Evolutionary conservation across 1,140 invertebrate genomes (phyloP).

Genomic region (Camponotus pennsylvanicus): DNA sequence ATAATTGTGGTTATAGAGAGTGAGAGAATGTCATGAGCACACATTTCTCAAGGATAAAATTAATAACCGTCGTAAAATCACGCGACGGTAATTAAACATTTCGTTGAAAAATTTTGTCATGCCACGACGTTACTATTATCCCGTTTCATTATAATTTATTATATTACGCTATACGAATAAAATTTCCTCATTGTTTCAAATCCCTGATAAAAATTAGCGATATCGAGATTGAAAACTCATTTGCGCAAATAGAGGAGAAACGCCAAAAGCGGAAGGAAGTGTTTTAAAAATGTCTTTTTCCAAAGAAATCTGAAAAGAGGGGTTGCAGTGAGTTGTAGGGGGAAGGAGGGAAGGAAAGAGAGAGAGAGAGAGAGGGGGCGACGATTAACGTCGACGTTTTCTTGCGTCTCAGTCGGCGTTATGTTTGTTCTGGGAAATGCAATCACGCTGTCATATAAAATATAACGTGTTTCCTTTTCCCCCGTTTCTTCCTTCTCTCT

Average conservation of each 20-base stretch:
- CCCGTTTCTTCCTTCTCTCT: constrained; percentile 38
- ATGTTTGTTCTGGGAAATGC: constrained; percentile 83
- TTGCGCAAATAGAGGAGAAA: neutral
- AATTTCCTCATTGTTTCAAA: neutral
- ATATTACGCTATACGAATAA: neutral
- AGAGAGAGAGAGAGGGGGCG: constrained; percentile 16
- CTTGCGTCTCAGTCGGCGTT: constrained; percentile 71
- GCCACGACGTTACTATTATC: neutral
- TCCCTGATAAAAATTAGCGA: neutral
- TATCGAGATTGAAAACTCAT: neutral
- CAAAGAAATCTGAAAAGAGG: constrained; percentile 52
- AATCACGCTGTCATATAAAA: constrained; percentile 81
- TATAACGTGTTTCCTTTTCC: constrained; percentile 78
- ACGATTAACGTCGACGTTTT: constrained; percentile 77
- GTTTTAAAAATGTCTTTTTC: constrained; percentile 43
- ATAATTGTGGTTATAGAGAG: neutral
- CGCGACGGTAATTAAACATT: constrained; percentile 40
- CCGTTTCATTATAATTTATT: constrained; percentile 17
- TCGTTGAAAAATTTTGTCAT: constrained; percentile 27
- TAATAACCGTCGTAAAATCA: constrained; percentile 39
- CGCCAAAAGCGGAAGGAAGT: constrained; percentile 1
- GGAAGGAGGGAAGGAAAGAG: neutral
- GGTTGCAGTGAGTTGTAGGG: neutral
- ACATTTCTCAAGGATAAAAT: constrained; percentile 30
- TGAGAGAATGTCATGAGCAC: neutral